A percentile compares a stretch with the other conserved stretches of the same genome.
phyloP scores from a whole-genome alignment of 1,140 invertebrate genomes.

The Elymnias hypermnestra region DNA sequence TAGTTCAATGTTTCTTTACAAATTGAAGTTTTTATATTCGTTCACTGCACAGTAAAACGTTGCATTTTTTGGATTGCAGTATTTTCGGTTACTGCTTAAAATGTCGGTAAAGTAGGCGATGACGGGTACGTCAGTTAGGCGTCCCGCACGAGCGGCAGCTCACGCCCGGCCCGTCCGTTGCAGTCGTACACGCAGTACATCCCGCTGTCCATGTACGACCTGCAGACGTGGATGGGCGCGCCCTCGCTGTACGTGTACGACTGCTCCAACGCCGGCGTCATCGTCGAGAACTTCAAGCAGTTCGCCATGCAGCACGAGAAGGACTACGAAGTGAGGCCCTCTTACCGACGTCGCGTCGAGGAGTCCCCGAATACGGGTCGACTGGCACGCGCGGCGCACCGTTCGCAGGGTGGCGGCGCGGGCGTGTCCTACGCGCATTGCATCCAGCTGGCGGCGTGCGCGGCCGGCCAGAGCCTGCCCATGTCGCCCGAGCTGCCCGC shows the following conservation, averaged over 20 bases:
- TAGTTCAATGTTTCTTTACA: too few species aligned
- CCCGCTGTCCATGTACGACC: slow-evolving; percentile 97
- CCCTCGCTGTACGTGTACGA: slow-evolving; percentile 99
- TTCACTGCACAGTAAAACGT: too few species aligned
- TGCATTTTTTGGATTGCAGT: too few species aligned
- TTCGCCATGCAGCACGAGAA: slow-evolving; percentile 94
- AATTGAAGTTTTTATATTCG: too few species aligned
- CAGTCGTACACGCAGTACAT: slow-evolving; percentile 99
- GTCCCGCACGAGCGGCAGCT: too few species aligned
- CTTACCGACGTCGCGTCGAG: too few species aligned
- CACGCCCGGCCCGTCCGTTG: too few species aligned
- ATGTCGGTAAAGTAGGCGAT: too few species aligned
- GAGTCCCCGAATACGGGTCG: neutral
- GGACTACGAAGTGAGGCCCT: slow-evolving; percentile 89
- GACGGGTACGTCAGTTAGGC: too few species aligned
- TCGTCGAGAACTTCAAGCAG: slow-evolving; percentile 93
- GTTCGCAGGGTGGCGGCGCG: slow-evolving; percentile 16
- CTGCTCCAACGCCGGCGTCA: slow-evolving; percentile 98
- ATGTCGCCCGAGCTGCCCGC: slow-evolving; percentile 99
- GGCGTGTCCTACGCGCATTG: slow-evolving; percentile 88
- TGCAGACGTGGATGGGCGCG: slow-evolving; percentile 99
- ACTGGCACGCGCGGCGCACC: slow-evolving; percentile 7
- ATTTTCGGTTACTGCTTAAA: too few species aligned
- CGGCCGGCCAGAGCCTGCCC: slow-evolving; percentile 92
- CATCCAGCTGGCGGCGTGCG: slow-evolving; percentile 97